These are phyloP conservation scores for Hesperia comma DNA, from an alignment of 2,888 invertebrate species.

Conservation along the genomic window DNA sequence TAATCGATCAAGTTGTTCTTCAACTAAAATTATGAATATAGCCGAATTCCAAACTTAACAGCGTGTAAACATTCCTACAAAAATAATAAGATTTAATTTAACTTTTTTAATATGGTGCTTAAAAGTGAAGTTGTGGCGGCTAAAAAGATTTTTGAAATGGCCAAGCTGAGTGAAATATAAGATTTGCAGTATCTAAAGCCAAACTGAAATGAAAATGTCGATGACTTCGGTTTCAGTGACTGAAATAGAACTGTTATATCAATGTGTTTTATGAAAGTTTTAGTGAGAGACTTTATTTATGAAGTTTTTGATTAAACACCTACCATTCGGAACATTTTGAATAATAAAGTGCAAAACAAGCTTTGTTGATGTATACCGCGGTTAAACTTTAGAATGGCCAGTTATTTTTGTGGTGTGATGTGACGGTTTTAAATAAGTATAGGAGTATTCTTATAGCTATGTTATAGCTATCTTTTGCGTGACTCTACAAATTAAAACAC, in stretches of 20 bases:
- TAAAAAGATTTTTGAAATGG: background rate
- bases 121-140: too few species aligned
- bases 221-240: background rate
- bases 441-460: slow-evolving; percentile 1
- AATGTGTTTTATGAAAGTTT: background rate
- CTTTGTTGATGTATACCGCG: background rate
- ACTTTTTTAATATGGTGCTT: background rate
- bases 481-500: background rate
- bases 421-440: slow-evolving; percentile 7
- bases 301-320: background rate
- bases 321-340: background rate
- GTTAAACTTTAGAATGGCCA: slow-evolving; percentile 1
- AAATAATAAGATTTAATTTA: background rate
- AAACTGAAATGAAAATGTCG: slow-evolving; percentile 1
- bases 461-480: background rate
- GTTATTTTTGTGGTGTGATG: slow-evolving; percentile 17
- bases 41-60: too few species aligned
- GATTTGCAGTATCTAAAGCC: background rate
- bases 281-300: too few species aligned
- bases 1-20: too few species aligned
- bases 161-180: background rate
- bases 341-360: too few species aligned
- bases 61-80: too few species aligned
- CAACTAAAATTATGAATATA: too few species aligned
- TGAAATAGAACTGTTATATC: slow-evolving; percentile 13